These are phyloP conservation scores for Limenitis camilla DNA, from an alignment of 2,888 invertebrate species.

Conservation along the genomic window DNA sequence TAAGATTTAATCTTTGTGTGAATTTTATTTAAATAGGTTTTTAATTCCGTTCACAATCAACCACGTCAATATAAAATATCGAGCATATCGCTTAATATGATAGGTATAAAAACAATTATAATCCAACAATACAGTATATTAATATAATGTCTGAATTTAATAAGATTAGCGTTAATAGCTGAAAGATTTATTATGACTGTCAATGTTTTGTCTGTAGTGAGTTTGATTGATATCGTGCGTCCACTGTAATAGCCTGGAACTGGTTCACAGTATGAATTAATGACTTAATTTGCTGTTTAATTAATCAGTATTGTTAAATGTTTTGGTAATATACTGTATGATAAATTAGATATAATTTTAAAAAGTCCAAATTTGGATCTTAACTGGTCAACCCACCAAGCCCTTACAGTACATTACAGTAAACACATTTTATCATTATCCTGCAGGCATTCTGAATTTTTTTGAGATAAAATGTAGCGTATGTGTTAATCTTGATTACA, in stretches of 20 bases:
- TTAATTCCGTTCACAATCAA: neutral
- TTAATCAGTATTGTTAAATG: neutral
- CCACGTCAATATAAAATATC: conserved; percentile 5
- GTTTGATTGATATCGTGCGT: conserved; percentile 23
- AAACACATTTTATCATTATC: neutral
- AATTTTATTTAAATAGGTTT: neutral
- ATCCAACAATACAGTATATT: conserved; percentile 14
- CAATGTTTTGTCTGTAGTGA: conserved; percentile 22
- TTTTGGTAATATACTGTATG: neutral
- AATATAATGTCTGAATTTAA: conserved; percentile 21
- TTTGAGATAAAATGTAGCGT: too few relatives aligned
- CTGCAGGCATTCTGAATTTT: too few relatives aligned
- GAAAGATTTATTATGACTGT: conserved; percentile 25
- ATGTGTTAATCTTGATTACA: too few relatives aligned
- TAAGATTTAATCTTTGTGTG: too few relatives aligned
- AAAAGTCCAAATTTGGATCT: too few relatives aligned
- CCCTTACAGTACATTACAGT: too few relatives aligned
- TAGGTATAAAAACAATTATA: conserved; percentile 4
- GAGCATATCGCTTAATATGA: conserved; percentile 7
- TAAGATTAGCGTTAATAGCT: conserved; percentile 21
- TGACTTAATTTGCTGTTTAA: conserved; percentile 16
- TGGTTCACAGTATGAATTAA: conserved; percentile 17
- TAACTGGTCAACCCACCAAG: too few relatives aligned
- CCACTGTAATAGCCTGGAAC: conserved; percentile 19
- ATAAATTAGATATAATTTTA: neutral